Conservation (phyloP, 2,113 vertebrate genomes). For the Cololabis saira region DNA sequence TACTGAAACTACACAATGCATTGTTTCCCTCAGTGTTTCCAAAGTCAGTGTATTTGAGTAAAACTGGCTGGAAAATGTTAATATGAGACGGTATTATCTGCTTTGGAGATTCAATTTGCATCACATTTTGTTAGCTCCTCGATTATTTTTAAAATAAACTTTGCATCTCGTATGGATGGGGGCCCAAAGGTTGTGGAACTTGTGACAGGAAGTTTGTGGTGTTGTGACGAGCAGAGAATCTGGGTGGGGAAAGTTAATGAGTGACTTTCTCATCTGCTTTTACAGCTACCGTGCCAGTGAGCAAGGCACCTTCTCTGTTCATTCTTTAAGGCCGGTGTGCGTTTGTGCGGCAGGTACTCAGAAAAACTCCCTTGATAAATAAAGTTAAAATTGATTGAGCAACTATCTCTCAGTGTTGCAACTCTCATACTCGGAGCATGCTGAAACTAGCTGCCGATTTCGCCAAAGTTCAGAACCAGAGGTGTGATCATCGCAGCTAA, state of each 20-base stretch:
- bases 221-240: conserved; percentile 36
- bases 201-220: conserved; percentile 54
- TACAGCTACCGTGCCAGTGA: conserved; percentile 46
- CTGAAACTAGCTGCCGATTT: conserved; percentile 66
- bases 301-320: conserved; percentile 54
- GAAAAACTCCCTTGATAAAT: conserved; percentile 52
- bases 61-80: conserved; percentile 27
- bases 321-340: neutral
- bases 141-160: neutral
- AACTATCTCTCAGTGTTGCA: conserved; percentile 72
- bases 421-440: conserved; percentile 65
- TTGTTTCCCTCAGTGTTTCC: conserved; percentile 6
- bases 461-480: conserved; percentile 42
- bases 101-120: conserved; percentile 54
- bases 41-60: conserved; percentile 8
- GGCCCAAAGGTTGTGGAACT: conserved; percentile 23
- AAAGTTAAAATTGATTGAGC: conserved; percentile 63
- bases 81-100: conserved; percentile 12
- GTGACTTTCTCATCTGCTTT: conserved; percentile 42
- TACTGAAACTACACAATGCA: conserved; percentile 29
- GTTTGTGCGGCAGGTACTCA: conserved; percentile 7
- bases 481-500: conserved; percentile 30
- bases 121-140: conserved; percentile 19
- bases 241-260: conserved; percentile 68
- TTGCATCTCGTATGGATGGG: conserved; percentile 35